Percentiles rank a stretch among this genome's conserved stretches.
phyloP scores from a whole-genome alignment of 2,888 invertebrate genomes.

The Lacanobia oleracea region DNA sequence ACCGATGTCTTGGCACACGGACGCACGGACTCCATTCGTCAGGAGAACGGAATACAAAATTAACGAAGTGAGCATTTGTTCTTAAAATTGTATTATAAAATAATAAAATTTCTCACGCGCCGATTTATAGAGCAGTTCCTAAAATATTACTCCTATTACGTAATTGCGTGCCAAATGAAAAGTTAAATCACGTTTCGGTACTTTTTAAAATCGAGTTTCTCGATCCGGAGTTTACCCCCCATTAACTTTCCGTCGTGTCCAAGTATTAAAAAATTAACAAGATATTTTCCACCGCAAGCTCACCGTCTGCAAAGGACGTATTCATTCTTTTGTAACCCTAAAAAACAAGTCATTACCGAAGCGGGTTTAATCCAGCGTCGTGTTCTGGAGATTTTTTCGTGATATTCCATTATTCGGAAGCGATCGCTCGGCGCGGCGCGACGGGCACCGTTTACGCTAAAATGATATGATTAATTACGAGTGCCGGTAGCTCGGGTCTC shows the following conservation, averaged over 20 bases:
- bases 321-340: constrained; percentile 89
- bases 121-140: constrained; percentile 60
- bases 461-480: constrained; percentile 90
- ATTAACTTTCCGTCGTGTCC: constrained; percentile 79
- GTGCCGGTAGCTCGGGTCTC: constrained; percentile 77
- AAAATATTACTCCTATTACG: constrained; percentile 57
- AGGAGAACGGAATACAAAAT: constrained; percentile 68
- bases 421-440: constrained; percentile 83
- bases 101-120: constrained; percentile 53
- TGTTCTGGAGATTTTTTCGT: constrained; percentile 85
- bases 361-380: constrained; percentile 87
- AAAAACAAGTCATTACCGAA: constrained; percentile 90
- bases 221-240: constrained; percentile 75
- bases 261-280: constrained; percentile 87
- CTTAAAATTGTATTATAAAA: constrained; percentile 47
- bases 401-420: constrained; percentile 86
- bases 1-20: constrained; percentile 72
- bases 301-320: constrained; percentile 88
- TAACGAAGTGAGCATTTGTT: constrained; percentile 65
- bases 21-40: constrained; percentile 49
- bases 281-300: constrained; percentile 75
- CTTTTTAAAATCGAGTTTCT: constrained; percentile 71
- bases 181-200: constrained; percentile 72
- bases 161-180: constrained; percentile 65
- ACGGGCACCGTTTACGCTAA: constrained; percentile 86